A percentile compares a stretch with the other conserved stretches of the same genome.
Conservation (phyloP, 2,888 invertebrate genomes). For the Apocheima hispidaria region DNA sequence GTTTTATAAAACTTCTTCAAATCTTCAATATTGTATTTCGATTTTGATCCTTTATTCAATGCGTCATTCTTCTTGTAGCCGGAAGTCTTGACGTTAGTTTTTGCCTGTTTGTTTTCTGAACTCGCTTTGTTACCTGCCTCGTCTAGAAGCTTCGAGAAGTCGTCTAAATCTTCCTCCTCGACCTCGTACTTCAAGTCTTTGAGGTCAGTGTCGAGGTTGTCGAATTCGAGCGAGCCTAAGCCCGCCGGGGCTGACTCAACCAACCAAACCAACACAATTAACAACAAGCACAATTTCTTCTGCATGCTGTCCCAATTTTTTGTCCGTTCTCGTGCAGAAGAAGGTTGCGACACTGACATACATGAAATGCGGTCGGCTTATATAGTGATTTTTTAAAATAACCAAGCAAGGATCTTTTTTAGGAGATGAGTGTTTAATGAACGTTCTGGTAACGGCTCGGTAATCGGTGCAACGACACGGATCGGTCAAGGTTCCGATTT, state of each 20-base stretch:
- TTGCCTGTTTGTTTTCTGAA: constrained; percentile 43
- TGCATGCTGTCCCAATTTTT: constrained; percentile 65
- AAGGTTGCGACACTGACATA: constrained; percentile 85
- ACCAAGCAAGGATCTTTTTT: constrained; percentile 76
- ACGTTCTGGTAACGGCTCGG: constrained; percentile 62
- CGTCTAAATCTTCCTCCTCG: constrained; percentile 70
- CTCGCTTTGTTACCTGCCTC: constrained; percentile 46
- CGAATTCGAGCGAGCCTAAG: constrained; percentile 62
- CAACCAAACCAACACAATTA: constrained; percentile 64
- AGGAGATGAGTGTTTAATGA: constrained; percentile 59
- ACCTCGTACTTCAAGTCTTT: constrained; percentile 66
- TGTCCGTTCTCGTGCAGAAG: constrained; percentile 70
- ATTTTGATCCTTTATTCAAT: constrained; percentile 60
- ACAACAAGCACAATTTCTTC: constrained; percentile 64
- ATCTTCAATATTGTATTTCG: constrained; percentile 64
- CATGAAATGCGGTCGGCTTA: constrained; percentile 69
- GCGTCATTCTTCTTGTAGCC: constrained; percentile 68
- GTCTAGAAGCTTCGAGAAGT: constrained; percentile 62
- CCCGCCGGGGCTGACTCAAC: constrained; percentile 65
- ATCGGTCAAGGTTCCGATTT: constrained; percentile 67
- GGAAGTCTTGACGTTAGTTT: constrained; percentile 53
- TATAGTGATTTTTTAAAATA: constrained; percentile 73
- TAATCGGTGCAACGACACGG: constrained; percentile 69
- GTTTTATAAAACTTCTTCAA: constrained; percentile 68
- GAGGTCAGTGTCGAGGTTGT: constrained; percentile 68